Evolutionary conservation across 2,113 vertebrate genomes (phyloP), one percentile per base, ranked within the genome.

Genomic region (Scolopax mira): DNA sequence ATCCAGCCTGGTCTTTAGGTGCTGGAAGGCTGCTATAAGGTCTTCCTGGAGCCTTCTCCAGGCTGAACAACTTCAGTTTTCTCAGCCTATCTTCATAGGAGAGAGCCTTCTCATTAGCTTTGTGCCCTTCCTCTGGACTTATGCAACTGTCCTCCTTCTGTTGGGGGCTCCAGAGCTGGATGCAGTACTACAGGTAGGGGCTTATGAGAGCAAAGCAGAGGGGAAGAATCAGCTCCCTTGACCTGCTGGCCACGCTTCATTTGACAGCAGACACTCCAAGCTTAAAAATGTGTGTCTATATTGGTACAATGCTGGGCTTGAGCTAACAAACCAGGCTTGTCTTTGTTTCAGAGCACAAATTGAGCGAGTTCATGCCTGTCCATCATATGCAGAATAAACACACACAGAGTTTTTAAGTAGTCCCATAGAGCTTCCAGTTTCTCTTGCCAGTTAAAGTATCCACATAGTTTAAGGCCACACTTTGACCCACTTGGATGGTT

Each of bases 401-500:
- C 6, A 65, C 18, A 30, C 18, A 18, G 27, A 62, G 31, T 33
- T 82, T 79, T 85, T 41, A 57, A 84, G 61, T 30, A 13, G 15
- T 82, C 58, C 37, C 58, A 58, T 33, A 58, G 28, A 73, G 49
- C 24, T 93, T 91, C 80, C 62, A 44, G 49, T 58, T 89, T 91
- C 66, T 85, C 49, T 91, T 70, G n/a, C 49, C 58, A 72, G 35
- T 65, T 79, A 41, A 88, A 90, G 46, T 58, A 79, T 52, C 11
- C 66, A 44, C 41, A 78, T 67, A 93, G 60, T 60, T 89, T 70
- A 85, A 94, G 30, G 66, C 17, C 46, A 83, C 39, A 57, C 18
- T 92, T 92, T 75, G 55, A 84, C 48, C 31, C 17, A 37, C 57
- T 89, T 89, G 67, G 37, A 86, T 35, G 30, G 28, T 27, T 94